Base-by-base conservation (phyloP, 2,888 invertebrate species). In the Lymantria dispar region DNA sequence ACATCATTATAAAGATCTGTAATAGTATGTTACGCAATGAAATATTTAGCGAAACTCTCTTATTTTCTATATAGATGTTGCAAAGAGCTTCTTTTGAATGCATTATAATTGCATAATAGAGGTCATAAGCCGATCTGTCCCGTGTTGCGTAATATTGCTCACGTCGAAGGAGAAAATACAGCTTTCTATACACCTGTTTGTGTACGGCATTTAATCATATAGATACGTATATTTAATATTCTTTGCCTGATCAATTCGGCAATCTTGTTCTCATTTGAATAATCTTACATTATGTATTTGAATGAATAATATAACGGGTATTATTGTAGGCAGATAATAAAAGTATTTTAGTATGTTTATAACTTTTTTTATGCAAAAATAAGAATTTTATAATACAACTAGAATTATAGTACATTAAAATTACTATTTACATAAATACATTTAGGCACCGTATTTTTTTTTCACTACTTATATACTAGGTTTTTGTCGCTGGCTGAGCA, bases 361-460 rank as follows among this genome's bases (percentile, higher is more conserved):
- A 83, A 79, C 74, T 78, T 86, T 82, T 46, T 89, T 88, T 88
- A 87, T 87, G 87, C 87, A 88, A 89, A 89, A 84, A 80, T 78
- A 86, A 84, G 80, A 77, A 76, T 84, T 53, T 85, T 87, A 89
- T 88, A 78, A 82, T 89, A 91, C 86, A 89, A 82, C 88, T 91
- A 90, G 73, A 83, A 85, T 87, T 86, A 84, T 77, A 74, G 83
- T 76, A 84, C 81, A 85, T 88, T 90, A 91, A 91, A 90, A 90
- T 90, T 90, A 91, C 91, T 91, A 91, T 91, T 91, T 91, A 91
- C 91, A 91, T 91, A 91, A 91, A 91, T 91, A 91, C 91, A 91
- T 91, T 91, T 90, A 90, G 91, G 90, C 91, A 91, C 91, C 91
- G 91, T 90, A 90, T 88, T 89, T 90, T 91, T 90, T 91, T 90